A percentile compares a stretch with the other conserved stretches of the same genome.
Evolutionary conservation across 2,797 vertebrate genomes (phyloP).

Genomic region (Myoxocephalus aenaeus): DNA sequence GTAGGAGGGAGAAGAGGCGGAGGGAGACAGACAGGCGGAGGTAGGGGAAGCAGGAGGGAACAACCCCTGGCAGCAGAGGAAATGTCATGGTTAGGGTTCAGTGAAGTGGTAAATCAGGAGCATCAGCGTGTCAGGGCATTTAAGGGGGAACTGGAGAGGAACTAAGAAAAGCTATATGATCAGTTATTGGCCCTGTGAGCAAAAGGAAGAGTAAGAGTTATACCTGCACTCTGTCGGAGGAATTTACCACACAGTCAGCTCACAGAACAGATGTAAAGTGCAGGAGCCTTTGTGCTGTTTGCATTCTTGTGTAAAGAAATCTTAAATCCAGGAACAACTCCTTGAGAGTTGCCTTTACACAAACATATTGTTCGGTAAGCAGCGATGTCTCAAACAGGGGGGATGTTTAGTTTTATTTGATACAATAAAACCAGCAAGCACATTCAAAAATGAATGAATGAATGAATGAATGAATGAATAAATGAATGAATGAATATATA

Average conservation of each 20-base stretch:
- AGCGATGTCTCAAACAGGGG: constrained; percentile 22
- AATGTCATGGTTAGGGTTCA: constrained; percentile 83
- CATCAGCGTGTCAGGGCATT: constrained; percentile 81
- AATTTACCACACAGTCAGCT: constrained; percentile 50
- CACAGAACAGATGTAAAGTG: constrained; percentile 43
- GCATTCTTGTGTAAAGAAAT: constrained; percentile 36
- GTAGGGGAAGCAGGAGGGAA: constrained; percentile 65
- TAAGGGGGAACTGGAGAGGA: constrained; percentile 78
- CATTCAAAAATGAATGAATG: constrained; percentile 55
- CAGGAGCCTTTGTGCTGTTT: constrained; percentile 37
- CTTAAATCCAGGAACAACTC: constrained; percentile 36
- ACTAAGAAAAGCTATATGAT: constrained; percentile 78
- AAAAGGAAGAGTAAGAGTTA: constrained; percentile 38
- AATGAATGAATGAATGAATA: too few relatives aligned
- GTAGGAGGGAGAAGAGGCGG: constrained; percentile 65
- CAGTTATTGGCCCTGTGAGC: constrained; percentile 67
- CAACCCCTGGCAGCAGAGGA: constrained; percentile 79
- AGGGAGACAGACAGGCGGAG: constrained; percentile 49
- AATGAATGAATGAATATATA: too few relatives aligned
- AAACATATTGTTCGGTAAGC: constrained; percentile 53
- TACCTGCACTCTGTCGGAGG: constrained; percentile 57
- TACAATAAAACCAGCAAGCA: constrained; percentile 55
- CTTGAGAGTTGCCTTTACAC: constrained; percentile 48
- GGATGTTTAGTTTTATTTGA: constrained; percentile 54
- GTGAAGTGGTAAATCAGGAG: constrained; percentile 83